Evolutionary conservation across 1,140 invertebrate species (phyloP).

Genomic region (Sycophaga agraensis): DNA sequence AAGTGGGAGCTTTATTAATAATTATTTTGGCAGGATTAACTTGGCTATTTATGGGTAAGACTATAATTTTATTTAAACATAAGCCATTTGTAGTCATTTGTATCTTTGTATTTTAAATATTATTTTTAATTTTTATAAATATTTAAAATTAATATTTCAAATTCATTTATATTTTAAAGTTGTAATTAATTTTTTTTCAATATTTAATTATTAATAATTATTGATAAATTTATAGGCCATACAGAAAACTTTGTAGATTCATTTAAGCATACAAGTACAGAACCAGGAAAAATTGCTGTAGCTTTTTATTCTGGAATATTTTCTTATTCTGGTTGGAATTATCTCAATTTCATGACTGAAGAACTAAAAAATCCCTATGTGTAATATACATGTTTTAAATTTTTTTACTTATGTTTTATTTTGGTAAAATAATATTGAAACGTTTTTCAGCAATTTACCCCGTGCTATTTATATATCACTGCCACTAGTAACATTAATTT

Average conservation of each 20-base stretch:
- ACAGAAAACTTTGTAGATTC: slow-evolving; percentile 75
- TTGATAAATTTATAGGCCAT: slow-evolving; percentile 50
- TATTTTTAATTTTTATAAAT: background rate
- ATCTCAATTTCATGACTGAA: slow-evolving; percentile 96
- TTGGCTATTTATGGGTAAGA: slow-evolving; percentile 71
- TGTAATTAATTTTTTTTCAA: slow-evolving; percentile 38
- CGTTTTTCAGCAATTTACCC: slow-evolving; percentile 77
- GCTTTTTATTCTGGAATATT: slow-evolving; percentile 95
- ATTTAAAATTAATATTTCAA: background rate
- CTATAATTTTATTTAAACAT: background rate
- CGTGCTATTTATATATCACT: slow-evolving; percentile 92
- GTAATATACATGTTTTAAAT: slow-evolving; percentile 51
- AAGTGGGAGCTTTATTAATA: slow-evolving; percentile 78
- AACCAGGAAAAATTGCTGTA: slow-evolving; percentile 82
- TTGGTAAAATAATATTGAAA: slow-evolving; percentile 4
- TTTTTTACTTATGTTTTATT: background rate
- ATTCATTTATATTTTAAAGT: background rate
- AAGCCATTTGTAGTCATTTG: background rate
- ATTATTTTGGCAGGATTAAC: slow-evolving; percentile 81
- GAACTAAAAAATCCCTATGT: slow-evolving; percentile 91
- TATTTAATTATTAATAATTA: slow-evolving; percentile 17
- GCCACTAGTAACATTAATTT: slow-evolving; percentile 87
- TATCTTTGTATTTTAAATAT: background rate
- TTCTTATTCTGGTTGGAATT: slow-evolving; percentile 97
- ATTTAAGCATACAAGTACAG: slow-evolving; percentile 76